Conservation (phyloP, 1,140 invertebrate species). For the Agrilus planipennis region DNA sequence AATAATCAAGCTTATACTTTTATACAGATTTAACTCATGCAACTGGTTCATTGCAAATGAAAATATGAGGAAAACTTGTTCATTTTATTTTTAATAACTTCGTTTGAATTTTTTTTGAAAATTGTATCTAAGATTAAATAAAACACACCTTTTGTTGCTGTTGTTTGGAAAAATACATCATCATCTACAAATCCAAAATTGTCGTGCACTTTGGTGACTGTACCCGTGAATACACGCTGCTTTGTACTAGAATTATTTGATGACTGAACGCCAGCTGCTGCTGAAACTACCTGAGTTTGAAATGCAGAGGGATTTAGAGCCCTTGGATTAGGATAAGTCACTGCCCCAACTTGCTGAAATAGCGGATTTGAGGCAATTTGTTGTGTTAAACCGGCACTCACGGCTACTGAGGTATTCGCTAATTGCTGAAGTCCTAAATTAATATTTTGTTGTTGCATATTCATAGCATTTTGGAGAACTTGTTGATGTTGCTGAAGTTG, state of each 20-base stretch:
- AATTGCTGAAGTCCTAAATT: slow-evolving; percentile 29
- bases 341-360: slow-evolving; percentile 49
- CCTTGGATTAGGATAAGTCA: slow-evolving; percentile 56
- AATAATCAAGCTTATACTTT: too few species aligned
- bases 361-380: slow-evolving; percentile 42
- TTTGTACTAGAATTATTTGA: slow-evolving; percentile 44
- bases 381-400: slow-evolving; percentile 38
- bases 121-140: too few species aligned
- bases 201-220: slow-evolving; percentile 87
- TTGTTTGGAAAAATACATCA: slow-evolving; percentile 92
- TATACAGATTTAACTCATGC: too few species aligned
- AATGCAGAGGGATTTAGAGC: slow-evolving; percentile 58
- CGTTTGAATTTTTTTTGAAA: too few species aligned
- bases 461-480: slow-evolving; percentile 44
- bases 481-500: slow-evolving; percentile 47
- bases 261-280: slow-evolving; percentile 12
- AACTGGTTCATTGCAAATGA: too few species aligned
- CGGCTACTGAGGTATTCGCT: slow-evolving; percentile 36
- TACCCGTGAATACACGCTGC: slow-evolving; percentile 86
- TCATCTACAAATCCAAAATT: slow-evolving; percentile 97
- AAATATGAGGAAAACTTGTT: too few species aligned
- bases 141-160: too few species aligned
- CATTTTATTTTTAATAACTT: too few species aligned
- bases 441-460: slow-evolving; percentile 37
- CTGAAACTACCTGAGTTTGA: slow-evolving; percentile 33